Conservation (phyloP, 2,888 invertebrate genomes). For the Apamea monoglypha region DNA sequence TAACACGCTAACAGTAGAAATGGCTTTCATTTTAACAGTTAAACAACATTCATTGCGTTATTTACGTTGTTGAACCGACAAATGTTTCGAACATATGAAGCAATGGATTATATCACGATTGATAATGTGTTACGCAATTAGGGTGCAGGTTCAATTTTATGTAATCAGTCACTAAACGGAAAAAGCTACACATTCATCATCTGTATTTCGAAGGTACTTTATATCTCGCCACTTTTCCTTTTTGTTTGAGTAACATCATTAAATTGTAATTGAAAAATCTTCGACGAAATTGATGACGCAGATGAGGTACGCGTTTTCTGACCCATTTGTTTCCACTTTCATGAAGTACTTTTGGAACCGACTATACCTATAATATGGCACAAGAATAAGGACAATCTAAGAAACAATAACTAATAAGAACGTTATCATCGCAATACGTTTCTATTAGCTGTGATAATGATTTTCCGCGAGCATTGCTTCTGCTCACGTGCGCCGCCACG, state of each 20-base stretch:
- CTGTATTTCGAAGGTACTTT: not conserved
- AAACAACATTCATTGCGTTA: too few species aligned
- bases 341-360: not conserved
- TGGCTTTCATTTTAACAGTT: too few species aligned
- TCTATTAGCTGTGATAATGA: constrained; percentile 40
- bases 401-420: constrained; percentile 24
- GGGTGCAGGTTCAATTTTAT: too few species aligned
- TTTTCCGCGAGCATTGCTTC: constrained; percentile 37
- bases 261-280: not conserved
- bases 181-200: not conserved
- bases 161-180: not conserved
- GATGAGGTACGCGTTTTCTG: not conserved
- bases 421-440: constrained; percentile 12
- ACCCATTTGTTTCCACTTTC: not conserved
- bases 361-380: not conserved
- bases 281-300: not conserved
- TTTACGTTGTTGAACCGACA: too few species aligned
- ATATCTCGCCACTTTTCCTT: not conserved
- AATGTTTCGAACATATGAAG: too few species aligned
- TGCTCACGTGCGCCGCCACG: constrained; percentile 55
- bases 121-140: too few species aligned
- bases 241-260: not conserved
- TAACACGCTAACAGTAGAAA: too few species aligned
- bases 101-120: too few species aligned
- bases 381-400: not conserved